phyloP scores from a whole-genome alignment of 2,113 vertebrate species.

The Sceloporus tristichus region DNA sequence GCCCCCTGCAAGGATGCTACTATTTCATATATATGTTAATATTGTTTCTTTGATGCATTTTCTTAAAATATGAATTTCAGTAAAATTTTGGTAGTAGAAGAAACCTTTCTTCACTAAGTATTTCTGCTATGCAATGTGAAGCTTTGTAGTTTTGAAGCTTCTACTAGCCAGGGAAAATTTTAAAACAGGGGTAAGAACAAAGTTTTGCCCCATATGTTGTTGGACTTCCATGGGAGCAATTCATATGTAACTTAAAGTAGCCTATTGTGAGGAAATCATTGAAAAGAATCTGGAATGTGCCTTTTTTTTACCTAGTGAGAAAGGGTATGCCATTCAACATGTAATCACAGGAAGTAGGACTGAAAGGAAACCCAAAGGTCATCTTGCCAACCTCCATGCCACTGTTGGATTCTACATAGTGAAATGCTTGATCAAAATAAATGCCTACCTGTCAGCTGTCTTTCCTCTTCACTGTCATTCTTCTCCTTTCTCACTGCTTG shows the following conservation, averaged over 20 bases:
- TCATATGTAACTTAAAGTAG: no score
- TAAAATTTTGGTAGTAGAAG: neutral
- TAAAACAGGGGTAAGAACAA: no score
- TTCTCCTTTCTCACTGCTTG: constrained; percentile 84
- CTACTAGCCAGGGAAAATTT: no score
- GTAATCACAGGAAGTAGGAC: no score
- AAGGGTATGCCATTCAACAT: neutral
- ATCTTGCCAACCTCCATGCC: no score
- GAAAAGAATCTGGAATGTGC: neutral
- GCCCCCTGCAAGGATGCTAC: no score
- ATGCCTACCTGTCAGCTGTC: constrained; percentile 83
- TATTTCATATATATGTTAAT: no score
- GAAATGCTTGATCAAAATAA: constrained; percentile 17
- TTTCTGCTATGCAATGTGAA: neutral
- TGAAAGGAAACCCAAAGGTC: no score
- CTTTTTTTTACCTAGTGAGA: neutral
- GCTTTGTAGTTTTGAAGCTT: no score
- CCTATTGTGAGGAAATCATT: no score
- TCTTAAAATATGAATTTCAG: neutral
- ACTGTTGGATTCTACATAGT: neutral
- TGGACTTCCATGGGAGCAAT: no score
- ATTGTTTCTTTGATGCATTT: neutral
- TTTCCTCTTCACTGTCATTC: constrained; percentile 68
- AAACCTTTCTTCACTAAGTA: neutral
- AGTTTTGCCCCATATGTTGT: no score